phyloP scores from a whole-genome alignment of 2,888 invertebrate genomes.

The Cephus sareptanus region DNA sequence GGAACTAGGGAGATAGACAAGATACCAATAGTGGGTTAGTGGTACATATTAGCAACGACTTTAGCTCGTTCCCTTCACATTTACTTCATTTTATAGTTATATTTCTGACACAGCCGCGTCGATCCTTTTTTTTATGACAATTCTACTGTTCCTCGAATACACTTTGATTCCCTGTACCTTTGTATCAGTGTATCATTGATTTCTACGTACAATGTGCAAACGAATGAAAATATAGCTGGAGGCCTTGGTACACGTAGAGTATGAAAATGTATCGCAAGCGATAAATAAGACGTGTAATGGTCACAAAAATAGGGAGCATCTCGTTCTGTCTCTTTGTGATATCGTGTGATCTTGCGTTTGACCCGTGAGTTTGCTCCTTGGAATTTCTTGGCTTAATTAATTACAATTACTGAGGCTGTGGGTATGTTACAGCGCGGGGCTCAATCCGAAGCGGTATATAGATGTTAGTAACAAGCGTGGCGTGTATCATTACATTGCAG shows the following conservation, averaged over 20 bases:
- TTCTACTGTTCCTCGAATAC: background rate
- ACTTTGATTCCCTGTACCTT: background rate
- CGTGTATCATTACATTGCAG: conserved; percentile 45
- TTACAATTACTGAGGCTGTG: conserved; percentile 34
- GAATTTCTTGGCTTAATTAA: conserved; percentile 18
- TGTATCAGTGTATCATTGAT: background rate
- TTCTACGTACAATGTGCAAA: background rate
- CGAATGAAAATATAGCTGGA: background rate
- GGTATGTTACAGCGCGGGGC: conserved; percentile 36
- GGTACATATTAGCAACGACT: conserved; percentile 16
- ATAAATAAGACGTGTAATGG: background rate
- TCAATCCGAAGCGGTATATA: conserved; percentile 29
- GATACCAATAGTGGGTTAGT: conserved; percentile 29
- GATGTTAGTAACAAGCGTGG: conserved; percentile 37
- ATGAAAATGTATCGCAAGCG: background rate
- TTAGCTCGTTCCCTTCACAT: background rate
- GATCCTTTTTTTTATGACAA: background rate
- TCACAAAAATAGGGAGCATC: background rate
- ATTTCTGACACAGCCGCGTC: background rate
- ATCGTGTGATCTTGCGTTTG: conserved; percentile 13
- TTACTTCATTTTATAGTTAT: background rate
- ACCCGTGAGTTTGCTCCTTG: conserved; percentile 13
- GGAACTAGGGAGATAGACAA: conserved; percentile 76
- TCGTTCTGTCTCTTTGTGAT: background rate
- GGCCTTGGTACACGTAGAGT: background rate